phyloP scores from a whole-genome alignment of 2,888 invertebrate genomes.

The Drosophila austrosaltans region DNA sequence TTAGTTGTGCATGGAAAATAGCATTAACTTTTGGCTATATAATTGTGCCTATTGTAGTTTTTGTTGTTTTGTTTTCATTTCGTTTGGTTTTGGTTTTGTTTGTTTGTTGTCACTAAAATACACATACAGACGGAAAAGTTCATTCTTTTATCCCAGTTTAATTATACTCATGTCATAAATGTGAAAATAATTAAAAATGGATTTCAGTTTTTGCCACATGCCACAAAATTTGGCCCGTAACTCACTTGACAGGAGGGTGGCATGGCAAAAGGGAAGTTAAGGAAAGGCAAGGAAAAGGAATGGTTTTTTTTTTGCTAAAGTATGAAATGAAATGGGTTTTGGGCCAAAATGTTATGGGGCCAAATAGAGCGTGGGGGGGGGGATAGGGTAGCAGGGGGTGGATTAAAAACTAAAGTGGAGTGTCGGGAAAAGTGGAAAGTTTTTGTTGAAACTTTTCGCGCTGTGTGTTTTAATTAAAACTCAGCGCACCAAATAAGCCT shows the following conservation, averaged over 20 bases:
- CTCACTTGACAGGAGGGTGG: conserved; percentile 23
- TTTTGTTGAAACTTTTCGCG: conserved; percentile 61
- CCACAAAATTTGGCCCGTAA: conserved; percentile 42
- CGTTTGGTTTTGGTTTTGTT: neutral
- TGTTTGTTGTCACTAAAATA: conserved; percentile 3
- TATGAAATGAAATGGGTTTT: no score
- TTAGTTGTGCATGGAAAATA: neutral
- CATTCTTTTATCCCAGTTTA: conserved; percentile 20
- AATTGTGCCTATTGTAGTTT: neutral
- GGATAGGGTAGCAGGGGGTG: neutral
- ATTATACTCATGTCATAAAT: conserved; percentile 15
- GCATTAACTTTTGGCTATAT: neutral
- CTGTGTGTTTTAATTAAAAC: conserved; percentile 70
- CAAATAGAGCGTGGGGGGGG: neutral
- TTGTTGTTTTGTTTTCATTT: no score
- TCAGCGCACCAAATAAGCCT: conserved; percentile 55
- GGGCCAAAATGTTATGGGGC: neutral
- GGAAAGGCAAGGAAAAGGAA: conserved; percentile 13
- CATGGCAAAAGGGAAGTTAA: no score
- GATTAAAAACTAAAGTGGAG: conserved; percentile 40
- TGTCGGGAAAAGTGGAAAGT: conserved; percentile 50
- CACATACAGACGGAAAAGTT: neutral
- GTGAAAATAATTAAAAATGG: conserved; percentile 61
- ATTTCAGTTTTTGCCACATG: conserved; percentile 54
- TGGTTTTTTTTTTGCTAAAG: neutral